phyloP scores from a whole-genome alignment of 2,113 vertebrate species.

The Emberiza fucata region DNA sequence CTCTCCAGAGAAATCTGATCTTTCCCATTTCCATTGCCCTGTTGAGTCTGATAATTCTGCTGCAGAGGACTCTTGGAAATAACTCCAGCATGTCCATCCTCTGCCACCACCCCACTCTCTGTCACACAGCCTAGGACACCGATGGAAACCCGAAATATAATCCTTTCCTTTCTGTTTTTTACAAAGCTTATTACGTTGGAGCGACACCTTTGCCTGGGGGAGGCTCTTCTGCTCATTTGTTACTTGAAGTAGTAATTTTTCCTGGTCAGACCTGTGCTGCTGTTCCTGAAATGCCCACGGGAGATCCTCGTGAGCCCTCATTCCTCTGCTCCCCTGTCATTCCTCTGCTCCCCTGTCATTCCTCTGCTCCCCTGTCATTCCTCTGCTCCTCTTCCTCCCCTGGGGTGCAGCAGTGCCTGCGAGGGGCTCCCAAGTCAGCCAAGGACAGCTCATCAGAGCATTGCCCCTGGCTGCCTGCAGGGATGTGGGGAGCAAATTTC shows the following conservation, averaged over 20 bases:
- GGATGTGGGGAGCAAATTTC: neutral
- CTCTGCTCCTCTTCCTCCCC: neutral
- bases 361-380: neutral
- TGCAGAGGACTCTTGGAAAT: neutral
- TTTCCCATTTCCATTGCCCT: neutral
- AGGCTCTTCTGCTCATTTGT: slow-evolving; percentile 26
- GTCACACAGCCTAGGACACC: accelerated
- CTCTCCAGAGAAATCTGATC: neutral
- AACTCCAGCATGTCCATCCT: neutral
- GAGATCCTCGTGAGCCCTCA: neutral
- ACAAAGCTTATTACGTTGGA: neutral
- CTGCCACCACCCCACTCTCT: neutral
- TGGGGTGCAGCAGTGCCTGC: neutral
- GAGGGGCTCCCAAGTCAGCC: neutral
- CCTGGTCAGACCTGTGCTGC: neutral
- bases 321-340: neutral
- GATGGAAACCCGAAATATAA: neutral
- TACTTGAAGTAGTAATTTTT: neutral
- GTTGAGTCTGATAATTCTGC: neutral
- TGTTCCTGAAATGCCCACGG: neutral
- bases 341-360: neutral
- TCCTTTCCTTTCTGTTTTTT: neutral
- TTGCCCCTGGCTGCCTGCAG: neutral
- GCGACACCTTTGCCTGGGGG: neutral
- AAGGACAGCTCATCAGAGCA: neutral